Conservation (phyloP, 2,888 invertebrate genomes). For the Drosophila atroscutellata region DNA sequence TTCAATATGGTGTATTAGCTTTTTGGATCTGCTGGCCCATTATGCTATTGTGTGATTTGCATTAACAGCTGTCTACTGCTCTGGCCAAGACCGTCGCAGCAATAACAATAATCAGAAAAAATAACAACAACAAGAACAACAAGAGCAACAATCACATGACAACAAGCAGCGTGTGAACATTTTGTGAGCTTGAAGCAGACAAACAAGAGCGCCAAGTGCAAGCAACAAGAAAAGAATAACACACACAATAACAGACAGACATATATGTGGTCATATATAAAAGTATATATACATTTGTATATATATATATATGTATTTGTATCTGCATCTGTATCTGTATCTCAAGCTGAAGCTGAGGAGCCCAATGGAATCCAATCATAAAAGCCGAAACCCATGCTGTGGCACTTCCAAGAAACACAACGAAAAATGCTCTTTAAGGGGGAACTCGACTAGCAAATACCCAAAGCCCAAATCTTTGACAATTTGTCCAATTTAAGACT, state of each 20-base stretch:
- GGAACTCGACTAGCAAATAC: not conserved
- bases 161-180: slow-evolving; percentile 64
- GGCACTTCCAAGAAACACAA: slow-evolving; percentile 45
- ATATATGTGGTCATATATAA: not conserved
- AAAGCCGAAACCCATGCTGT: slow-evolving; percentile 46
- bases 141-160: slow-evolving; percentile 18
- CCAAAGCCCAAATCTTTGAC: not conserved
- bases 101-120: slow-evolving; percentile 13
- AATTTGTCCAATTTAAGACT: too few species aligned
- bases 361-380: slow-evolving; percentile 17
- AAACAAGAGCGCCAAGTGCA: slow-evolving; percentile 36
- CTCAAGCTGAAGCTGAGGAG: slow-evolving; percentile 7
- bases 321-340: slow-evolving; percentile 3
- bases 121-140: slow-evolving; percentile 5
- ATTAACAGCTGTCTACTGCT: slow-evolving; percentile 42
- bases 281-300: not conserved
- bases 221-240: slow-evolving; percentile 28
- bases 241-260: slow-evolving; percentile 5
- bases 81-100: slow-evolving; percentile 27
- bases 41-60: slow-evolving; percentile 29
- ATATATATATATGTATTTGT: not conserved
- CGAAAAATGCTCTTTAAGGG: slow-evolving; percentile 5
- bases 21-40: slow-evolving; percentile 9
- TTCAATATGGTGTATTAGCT: slow-evolving; percentile 17
- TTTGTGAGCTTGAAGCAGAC: slow-evolving; percentile 37